Conservation (phyloP, 2,888 invertebrate species). For the Rhynchonema sp. region DNA sequence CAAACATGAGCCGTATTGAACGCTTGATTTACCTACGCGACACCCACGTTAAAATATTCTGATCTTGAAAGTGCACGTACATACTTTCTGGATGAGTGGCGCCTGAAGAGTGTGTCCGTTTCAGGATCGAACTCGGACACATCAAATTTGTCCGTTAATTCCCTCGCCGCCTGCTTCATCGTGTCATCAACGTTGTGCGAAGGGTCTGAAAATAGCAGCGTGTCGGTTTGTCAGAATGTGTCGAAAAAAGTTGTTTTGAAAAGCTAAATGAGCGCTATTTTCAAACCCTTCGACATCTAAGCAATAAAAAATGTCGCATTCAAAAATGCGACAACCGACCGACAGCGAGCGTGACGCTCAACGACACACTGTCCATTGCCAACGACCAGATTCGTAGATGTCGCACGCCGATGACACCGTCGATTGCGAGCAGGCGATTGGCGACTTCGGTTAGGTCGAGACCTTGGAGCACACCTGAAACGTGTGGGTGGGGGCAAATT, state of each 20-base stretch:
- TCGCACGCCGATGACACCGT: background rate
- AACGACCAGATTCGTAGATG: background rate
- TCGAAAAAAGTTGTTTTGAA: no score
- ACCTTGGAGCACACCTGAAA: background rate
- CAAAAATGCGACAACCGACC: no score
- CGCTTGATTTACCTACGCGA: no score
- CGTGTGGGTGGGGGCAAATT: no score
- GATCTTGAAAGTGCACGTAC: background rate
- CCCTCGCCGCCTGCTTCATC: background rate
- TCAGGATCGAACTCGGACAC: background rate
- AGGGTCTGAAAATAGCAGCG: background rate
- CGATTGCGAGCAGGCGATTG: background rate
- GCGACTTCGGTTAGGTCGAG: background rate
- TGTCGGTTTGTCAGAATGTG: no score
- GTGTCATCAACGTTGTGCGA: background rate
- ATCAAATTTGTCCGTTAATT: background rate
- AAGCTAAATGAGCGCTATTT: no score
- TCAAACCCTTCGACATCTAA: no score
- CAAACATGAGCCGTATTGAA: no score
- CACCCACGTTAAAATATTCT: no score
- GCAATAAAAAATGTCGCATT: background rate
- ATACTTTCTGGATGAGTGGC: background rate
- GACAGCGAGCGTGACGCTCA: background rate
- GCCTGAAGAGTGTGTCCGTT: background rate
- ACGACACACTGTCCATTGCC: background rate